Base-by-base conservation (phyloP, 2,113 vertebrate species). In the Nettapus auritus region DNA sequence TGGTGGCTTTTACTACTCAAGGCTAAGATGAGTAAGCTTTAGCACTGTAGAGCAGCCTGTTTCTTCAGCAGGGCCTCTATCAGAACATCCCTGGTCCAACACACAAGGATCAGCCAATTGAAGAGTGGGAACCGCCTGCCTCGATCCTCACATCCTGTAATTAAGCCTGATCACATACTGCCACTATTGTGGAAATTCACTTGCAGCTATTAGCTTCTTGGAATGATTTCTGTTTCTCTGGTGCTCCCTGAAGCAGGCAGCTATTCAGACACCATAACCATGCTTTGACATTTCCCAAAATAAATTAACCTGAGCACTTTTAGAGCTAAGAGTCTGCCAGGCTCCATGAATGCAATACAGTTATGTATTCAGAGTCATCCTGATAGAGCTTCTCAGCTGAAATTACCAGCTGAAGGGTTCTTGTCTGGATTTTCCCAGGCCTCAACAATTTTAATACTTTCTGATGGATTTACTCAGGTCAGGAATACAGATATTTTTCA, bases 251-350 rank as follows among this genome's bases (percentile, higher is more conserved):
- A 76, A 69, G 84, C 53, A 76, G 70, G 75, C 78, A 82, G 77
- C 64, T 76, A 84, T 12, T 52, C 57, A 88, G 74, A 67, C 53
- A 94, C 44, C 67, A 80, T 1, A 64, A 34, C 53, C 69, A 53
- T 16, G 53, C 34, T 84, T 69, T 76, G 84, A 66, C 62, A 34
- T 12, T 73, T 57, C 48, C 33, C 60, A 84, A 82, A 95, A 91
- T 69, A 68, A 87, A 91, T 89, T 93, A 82, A 92, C 59, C 70
- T 69, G 59, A 82, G 94, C 14, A 22, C 40, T 68, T 82, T 13
- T n/a, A 76, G 83, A 84, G 52, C 19, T 46, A 13, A 22, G 68
- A 77, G 13, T 34, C 46, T 77, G 64, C 21, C 77, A 81, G 77
- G 4, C 46, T 92, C 38, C 56, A 56, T 60, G 29, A 23, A 60